Evolutionary conservation across 2,797 vertebrate genomes (phyloP), one percentile per base, ranked within the genome.

Genomic region (Falco naumanni): DNA sequence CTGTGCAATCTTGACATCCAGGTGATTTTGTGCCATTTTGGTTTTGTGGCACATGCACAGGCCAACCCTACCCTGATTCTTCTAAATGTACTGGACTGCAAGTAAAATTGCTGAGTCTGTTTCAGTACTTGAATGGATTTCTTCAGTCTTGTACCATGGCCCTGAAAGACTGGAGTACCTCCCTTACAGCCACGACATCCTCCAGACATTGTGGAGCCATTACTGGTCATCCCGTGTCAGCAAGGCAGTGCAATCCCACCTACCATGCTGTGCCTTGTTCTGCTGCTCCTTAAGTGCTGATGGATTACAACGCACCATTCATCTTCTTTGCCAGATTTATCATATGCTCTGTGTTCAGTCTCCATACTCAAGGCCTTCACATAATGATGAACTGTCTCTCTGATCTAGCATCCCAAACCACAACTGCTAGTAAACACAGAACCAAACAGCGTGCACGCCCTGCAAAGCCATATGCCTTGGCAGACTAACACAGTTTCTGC

Each of bases 181-280:
- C 68, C 81, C 53, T 47, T 61, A 33, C 14, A 76, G 63, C 34
- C 39, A 16, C n/a, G 14, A 21, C 63, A 79, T 54, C 54, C 43
- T 82, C 56, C 84, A 95, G 96, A 92, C 82, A 45, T 25, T 54
- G 56, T 84, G 89, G 96, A 95, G 91, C 89, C 91, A 4, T n/a
- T 53, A 14, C 43, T 75, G 87, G 53, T 37, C 57, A 75, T 54
- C 61, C 91, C 72, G 41, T 72, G 72, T 59, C 87, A 86, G 68
- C 79, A n/a, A 50, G 72, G 79, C 79, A 83, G 50, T 61, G 14
- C 43, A 71, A 57, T 84, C 91, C 91, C 95, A 95, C 61, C 79
- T 84, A 88, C 82, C 71, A 71, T 4, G 64, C 89, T 78, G 57
- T 10, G 70, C 37, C 61, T 81, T 77, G 33, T 76, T 93, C 84